A percentile compares a stretch with the other conserved stretches of the same genome.
These are phyloP conservation scores for Calvadosia cruxmelitensis DNA, from an alignment of 30 jellyfish, hydroid and myxozoan species.

Conservation along the genomic window DNA sequence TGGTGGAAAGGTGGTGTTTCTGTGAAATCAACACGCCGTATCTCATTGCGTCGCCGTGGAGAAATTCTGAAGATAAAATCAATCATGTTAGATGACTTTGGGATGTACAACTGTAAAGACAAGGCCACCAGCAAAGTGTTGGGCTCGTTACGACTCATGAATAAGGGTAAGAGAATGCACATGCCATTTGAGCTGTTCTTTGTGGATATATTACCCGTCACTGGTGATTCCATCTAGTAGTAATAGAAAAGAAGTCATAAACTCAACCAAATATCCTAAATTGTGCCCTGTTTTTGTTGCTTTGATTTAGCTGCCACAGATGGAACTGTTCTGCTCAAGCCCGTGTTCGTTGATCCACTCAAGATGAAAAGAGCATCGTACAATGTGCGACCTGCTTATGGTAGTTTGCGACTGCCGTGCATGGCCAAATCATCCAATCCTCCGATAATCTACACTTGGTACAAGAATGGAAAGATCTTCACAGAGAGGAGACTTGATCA, in stretches of 20 bases:
- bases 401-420: background rate
- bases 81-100: background rate
- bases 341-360: background rate
- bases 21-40: background rate
- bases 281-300: background rate
- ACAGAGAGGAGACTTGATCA: slow-evolving; percentile 35
- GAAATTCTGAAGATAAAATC: background rate
- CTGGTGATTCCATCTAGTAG: too few relatives aligned
- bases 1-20: background rate
- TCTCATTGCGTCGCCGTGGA: background rate
- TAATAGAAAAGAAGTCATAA: too few relatives aligned
- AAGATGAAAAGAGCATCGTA: background rate
- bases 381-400: background rate
- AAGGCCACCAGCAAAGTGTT: background rate
- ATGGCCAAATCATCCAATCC: background rate
- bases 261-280: too few relatives aligned
- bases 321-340: background rate
- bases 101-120: background rate
- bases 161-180: background rate
- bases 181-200: too few relatives aligned
- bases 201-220: too few relatives aligned
- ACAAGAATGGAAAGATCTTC: slow-evolving; percentile 36
- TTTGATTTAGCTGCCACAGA: background rate
- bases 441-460: slow-evolving; percentile 77
- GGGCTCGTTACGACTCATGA: background rate